A percentile compares a stretch with the other conserved stretches of the same genome.
These are phyloP conservation scores for Ruditapes philippinarum DNA, from an alignment of 1,140 invertebrate species.

Conservation along the genomic window DNA sequence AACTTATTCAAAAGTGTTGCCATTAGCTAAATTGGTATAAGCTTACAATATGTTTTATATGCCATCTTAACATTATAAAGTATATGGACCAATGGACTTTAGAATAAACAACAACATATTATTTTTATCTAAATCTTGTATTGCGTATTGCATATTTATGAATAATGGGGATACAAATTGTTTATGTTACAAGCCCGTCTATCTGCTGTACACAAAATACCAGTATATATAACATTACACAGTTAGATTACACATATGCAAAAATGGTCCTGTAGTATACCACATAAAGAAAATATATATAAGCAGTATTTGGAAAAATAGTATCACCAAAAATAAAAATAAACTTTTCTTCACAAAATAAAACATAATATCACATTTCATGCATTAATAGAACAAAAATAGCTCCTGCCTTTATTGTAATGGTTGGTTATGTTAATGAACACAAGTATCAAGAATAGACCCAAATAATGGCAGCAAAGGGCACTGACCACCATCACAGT, in stretches of 20 bases:
- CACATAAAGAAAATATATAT: neutral
- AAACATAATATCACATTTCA: neutral
- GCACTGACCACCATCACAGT: too few relatives aligned
- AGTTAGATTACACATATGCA: neutral
- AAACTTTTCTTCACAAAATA: neutral
- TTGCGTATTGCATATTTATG: conserved; percentile 6
- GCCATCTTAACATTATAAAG: too few relatives aligned
- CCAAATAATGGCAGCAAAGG: too few relatives aligned
- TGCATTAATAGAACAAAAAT: too few relatives aligned
- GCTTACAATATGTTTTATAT: too few relatives aligned
- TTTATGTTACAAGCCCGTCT: neutral
- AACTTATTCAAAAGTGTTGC: too few relatives aligned
- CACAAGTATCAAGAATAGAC: too few relatives aligned
- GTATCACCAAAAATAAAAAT: neutral
- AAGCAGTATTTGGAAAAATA: neutral
- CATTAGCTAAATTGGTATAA: too few relatives aligned
- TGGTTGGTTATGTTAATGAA: too few relatives aligned
- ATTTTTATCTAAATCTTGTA: conserved; percentile 1
- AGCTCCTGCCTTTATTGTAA: too few relatives aligned
- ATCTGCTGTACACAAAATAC: neutral
- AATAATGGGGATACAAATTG: neutral
- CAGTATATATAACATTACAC: neutral
- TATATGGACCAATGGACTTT: too few relatives aligned
- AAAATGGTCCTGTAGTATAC: neutral
- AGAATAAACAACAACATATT: neutral